Base-by-base conservation (phyloP, 2,888 invertebrate genomes). In the Phania funesta region DNA sequence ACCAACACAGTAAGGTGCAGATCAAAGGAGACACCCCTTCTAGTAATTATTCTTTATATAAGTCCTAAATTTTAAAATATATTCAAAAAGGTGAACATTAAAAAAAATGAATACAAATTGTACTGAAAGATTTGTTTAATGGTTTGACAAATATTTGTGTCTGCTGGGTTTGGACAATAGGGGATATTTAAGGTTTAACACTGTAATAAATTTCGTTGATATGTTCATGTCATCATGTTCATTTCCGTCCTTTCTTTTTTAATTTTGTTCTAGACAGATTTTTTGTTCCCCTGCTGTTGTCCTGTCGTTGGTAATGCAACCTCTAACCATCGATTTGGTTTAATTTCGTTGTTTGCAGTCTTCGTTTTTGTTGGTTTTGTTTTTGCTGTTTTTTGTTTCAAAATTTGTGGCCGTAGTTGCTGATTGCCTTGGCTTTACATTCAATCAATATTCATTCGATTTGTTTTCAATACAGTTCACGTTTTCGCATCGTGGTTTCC, bases 361-460 rank as follows among this genome's bases (percentile, higher is more conserved):
- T 62, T 52, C 29, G n/a, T 44, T 41, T 20, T 29, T 22, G 18
- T n/a, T 50, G 9, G 24, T 60, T 26, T 52, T 29, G 35, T 18
- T 41, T 65, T 74, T 54, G 46, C n/a, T n/a, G n/a, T n/a, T 70
- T 77, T 52, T 77, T 62, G 44, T 62, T 62, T 46, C 48, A 64
- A 77, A 70, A 70, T 82, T 68, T 41, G 70, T 65, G 74, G 82
- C 74, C 70, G 54, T 44, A 76, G 80, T 60, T 65, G 76, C 65
- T 80, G 80, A 80, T 80, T 80, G 78, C 81, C 74, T 70, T 84
- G 82, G 84, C 82, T 80, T 84, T 80, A 77, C 77, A 83, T 84
- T 84, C 84, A 84, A 83, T 84, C 84, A 84, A 83, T 76, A 70
- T 77, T 84, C 82, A 77, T 84, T 84, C 82, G 80, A 84, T 84